These are phyloP conservation scores for Zonotrichia leucophrys DNA, from an alignment of 2,113 vertebrate genomes.

Conservation along the genomic window DNA sequence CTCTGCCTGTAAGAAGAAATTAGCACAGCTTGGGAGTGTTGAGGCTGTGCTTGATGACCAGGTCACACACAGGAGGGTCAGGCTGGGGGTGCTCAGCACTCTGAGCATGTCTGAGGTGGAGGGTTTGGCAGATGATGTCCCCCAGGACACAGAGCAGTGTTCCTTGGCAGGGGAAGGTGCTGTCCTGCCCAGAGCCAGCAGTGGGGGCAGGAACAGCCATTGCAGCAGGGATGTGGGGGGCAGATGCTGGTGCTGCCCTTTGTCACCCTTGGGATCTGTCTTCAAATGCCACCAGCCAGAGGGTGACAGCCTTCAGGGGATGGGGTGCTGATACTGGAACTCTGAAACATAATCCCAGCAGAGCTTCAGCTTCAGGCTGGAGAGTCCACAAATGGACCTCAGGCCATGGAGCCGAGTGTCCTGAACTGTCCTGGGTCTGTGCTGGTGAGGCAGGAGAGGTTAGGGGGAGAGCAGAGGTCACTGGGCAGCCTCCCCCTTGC, in stretches of 20 bases:
- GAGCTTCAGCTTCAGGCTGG: background rate
- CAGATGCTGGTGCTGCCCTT: background rate
- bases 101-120: background rate
- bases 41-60: background rate
- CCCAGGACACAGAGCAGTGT: background rate
- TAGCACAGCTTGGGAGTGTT: background rate
- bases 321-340: background rate
- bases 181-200: background rate
- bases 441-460: background rate
- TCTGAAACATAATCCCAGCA: background rate
- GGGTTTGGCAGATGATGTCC: background rate
- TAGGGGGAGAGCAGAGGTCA: background rate
- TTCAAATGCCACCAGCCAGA: background rate
- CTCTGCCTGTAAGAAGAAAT: background rate
- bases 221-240: fast-evolving
- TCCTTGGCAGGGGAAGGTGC: background rate
- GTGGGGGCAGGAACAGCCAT: background rate
- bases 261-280: background rate
- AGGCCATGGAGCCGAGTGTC: background rate
- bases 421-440: background rate
- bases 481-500: background rate
- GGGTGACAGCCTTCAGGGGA: background rate
- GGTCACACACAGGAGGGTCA: background rate
- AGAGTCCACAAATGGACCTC: background rate
- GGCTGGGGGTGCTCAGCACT: background rate